These are phyloP conservation scores for Cephus spinipes DNA, from an alignment of 2,888 invertebrate genomes.

Conservation along the genomic window DNA sequence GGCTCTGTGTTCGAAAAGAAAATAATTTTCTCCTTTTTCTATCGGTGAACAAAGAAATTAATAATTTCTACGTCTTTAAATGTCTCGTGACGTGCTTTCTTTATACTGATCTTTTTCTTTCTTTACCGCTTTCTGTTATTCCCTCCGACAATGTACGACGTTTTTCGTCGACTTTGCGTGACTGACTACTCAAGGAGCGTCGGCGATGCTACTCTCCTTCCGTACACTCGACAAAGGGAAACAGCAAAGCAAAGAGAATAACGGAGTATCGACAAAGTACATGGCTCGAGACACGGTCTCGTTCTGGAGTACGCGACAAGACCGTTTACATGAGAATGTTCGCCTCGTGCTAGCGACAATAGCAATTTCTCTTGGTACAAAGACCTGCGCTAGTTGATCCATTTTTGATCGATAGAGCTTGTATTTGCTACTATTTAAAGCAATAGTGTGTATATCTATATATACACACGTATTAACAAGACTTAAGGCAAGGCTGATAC, in stretches of 20 bases:
- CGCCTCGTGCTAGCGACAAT: background rate
- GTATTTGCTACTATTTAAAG: background rate
- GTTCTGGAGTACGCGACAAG: background rate
- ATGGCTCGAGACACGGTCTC: conserved; percentile 21
- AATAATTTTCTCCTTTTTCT: background rate
- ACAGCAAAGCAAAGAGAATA: conserved; percentile 21
- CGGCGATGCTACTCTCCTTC: background rate
- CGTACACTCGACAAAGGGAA: background rate
- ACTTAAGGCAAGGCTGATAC: background rate
- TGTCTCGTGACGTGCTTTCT: background rate
- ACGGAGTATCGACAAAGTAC: conserved; percentile 29
- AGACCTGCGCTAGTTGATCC: background rate
- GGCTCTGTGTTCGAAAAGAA: background rate
- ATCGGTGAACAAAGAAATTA: background rate
- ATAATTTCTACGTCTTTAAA: background rate
- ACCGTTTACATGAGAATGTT: background rate
- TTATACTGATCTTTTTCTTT: background rate
- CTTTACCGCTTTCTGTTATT: background rate
- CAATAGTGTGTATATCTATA: background rate
- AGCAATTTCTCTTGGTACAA: background rate
- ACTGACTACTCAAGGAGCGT: conserved; percentile 1
- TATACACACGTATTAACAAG: background rate
- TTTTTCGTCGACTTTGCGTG: background rate
- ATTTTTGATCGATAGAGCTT: background rate
- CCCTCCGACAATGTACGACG: background rate